Evolutionary conservation across 1,140 invertebrate genomes (phyloP).

Genomic region (Drosophila lacertosa): DNA sequence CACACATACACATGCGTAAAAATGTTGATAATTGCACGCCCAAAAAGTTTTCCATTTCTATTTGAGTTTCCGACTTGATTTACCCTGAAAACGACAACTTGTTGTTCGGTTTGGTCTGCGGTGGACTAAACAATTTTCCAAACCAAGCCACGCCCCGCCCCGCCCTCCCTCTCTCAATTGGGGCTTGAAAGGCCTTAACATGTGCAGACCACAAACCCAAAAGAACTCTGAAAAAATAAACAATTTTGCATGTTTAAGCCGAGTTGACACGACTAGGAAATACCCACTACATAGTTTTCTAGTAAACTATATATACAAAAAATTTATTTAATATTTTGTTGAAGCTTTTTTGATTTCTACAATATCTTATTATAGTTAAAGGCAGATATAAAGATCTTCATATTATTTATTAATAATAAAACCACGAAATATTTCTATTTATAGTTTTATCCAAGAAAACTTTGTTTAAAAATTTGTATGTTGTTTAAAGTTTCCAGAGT

Average conservation of each 20-base stretch:
- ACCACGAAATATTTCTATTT: no score
- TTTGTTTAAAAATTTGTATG: no score
- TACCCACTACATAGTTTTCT: neutral
- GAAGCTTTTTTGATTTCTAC: neutral
- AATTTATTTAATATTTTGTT: neutral
- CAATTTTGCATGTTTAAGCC: neutral
- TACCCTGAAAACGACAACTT: slow-evolving; percentile 57
- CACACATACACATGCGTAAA: neutral
- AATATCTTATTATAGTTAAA: neutral
- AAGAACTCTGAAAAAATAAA: neutral
- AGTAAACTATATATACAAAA: no score
- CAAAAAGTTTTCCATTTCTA: slow-evolving; percentile 55
- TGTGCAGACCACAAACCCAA: slow-evolving; percentile 11
- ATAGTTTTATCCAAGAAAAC: no score
- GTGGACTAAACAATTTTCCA: slow-evolving; percentile 77
- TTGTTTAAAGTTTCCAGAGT: neutral
- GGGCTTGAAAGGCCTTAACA: neutral
- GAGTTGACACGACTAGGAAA: neutral
- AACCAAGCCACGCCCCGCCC: slow-evolving; percentile 49
- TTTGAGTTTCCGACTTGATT: slow-evolving; percentile 58
- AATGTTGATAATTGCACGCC: slow-evolving; percentile 62
- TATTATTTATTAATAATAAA: no score
- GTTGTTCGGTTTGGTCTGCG: slow-evolving; percentile 65
- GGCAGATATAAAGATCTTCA: no score
- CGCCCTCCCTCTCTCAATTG: no score